Base-by-base conservation (phyloP, 1,140 invertebrate genomes). In the Eriosoma lanigerum region DNA sequence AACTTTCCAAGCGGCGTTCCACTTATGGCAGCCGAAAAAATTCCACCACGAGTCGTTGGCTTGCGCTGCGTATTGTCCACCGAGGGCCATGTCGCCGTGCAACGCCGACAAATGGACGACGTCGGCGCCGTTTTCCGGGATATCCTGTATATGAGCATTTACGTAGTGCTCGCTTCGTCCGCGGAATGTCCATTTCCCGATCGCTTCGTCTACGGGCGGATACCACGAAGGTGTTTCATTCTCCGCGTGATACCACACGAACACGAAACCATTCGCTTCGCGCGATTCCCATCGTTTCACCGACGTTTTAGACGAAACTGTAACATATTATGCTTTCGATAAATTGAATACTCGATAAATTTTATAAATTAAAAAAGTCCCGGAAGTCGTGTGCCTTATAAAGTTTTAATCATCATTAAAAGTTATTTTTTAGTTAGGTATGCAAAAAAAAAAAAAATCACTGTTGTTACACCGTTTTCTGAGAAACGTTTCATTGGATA, bases 91-190 rank as follows among this genome's bases (percentile, higher is more conserved):
- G 24, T 89, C 86, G 32, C 88, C 89, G 83, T 97, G 95, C 0
- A 97, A 88, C 0, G 91, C 89, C 72, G 88, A 89, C 15, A 97
- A 87, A 85, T 97, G 95, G 0, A 91, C 91, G 1, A 92, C 87
- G 84, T 97, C 95, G 0, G 94, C 93, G 0, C 94, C 95, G 83
- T 97, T 97, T 86, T 97, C 95, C 1, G 95, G 94, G 60, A 97
- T 93, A 84, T 97, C 95, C 92, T 91, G 91, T 82, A 92, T 90
- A 83, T 93, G 92, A 83, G 90, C 90, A 81, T 89, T 91, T 58
- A 96, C 87, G 44, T 90, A 86, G 84, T 93, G 95, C 82, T 95
- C 92, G 82, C 92, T 92, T 1, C 91, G 87, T 0, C 94, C 95
- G 32, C 91, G 88, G 84, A 90, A 94, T 3, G 85, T 85, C 90